A percentile compares a stretch with the other conserved stretches of the same genome.
Evolutionary conservation across 2,797 vertebrate species (phyloP).

Genomic region (Gobionotothen gibberifrons): DNA sequence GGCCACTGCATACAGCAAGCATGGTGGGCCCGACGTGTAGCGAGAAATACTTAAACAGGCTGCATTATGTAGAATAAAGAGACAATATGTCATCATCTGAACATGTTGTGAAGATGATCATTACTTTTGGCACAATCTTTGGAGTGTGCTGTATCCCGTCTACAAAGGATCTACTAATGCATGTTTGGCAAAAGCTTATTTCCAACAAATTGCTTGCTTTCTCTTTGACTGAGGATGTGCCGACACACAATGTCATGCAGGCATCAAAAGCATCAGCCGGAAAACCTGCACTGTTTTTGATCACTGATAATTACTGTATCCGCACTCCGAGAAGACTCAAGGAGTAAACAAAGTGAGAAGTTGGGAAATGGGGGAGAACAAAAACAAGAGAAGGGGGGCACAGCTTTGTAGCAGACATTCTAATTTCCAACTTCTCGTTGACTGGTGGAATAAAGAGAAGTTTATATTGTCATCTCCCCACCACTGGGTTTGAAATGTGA

Average conservation of each 20-base stretch:
- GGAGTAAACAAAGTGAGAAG: constrained; percentile 76
- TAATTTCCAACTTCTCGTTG: constrained; percentile 78
- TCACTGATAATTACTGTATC: constrained; percentile 84
- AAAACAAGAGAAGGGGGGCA: not conserved
- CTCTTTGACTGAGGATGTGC: constrained; percentile 54
- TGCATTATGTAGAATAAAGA: constrained; percentile 14
- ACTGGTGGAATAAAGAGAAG: constrained; percentile 77
- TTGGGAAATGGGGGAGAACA: constrained; percentile 46
- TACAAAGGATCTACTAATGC: constrained; percentile 57
- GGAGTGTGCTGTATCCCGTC: constrained; percentile 42
- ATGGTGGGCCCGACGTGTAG: constrained; percentile 33
- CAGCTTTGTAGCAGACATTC: constrained; percentile 71
- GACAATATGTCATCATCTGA: constrained; percentile 40
- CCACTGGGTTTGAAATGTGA: constrained; percentile 79
- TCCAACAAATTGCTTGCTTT: constrained; percentile 62
- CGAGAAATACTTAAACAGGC: constrained; percentile 10
- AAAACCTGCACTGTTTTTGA: constrained; percentile 80
- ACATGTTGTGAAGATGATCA: constrained; percentile 43
- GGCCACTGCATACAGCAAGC: constrained; percentile 65
- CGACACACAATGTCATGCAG: constrained; percentile 62
- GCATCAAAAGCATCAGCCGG: constrained; percentile 71
- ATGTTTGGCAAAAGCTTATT: constrained; percentile 51
- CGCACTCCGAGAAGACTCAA: constrained; percentile 79
- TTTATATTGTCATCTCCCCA: constrained; percentile 79
- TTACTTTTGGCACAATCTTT: constrained; percentile 54